These are phyloP conservation scores for Numida meleagris DNA, from an alignment of 2,113 vertebrate genomes.

Conservation along the genomic window DNA sequence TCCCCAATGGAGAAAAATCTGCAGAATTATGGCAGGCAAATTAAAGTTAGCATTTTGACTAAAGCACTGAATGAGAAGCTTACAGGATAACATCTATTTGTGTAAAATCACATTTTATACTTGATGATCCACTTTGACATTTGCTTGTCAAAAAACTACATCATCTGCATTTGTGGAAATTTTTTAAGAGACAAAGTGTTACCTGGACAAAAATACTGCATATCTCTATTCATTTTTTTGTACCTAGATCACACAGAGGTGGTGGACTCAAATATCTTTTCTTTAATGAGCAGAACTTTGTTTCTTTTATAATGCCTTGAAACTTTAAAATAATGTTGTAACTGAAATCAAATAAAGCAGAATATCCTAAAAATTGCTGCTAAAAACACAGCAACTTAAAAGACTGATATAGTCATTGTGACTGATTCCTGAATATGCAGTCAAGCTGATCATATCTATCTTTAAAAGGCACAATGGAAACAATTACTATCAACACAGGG, in stretches of 20 bases:
- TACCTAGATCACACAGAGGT: background rate
- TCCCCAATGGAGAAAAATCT: background rate
- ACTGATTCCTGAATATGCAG: background rate
- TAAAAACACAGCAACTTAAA: background rate
- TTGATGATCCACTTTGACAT: background rate
- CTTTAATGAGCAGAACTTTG: background rate
- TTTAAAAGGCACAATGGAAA: background rate
- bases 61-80: background rate
- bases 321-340: background rate
- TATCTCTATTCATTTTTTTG: background rate
- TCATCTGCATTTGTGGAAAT: background rate
- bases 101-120: conserved; percentile 8
- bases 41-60: background rate
- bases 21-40: background rate
- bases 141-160: background rate
- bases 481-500: background rate
- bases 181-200: background rate
- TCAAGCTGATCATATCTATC: background rate
- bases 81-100: background rate
- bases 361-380: background rate
- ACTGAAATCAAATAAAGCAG: background rate
- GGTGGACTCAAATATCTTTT: background rate
- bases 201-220: background rate
- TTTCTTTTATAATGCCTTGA: background rate
- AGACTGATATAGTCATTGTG: background rate